Base-by-base conservation (phyloP, 2,797 vertebrate species). In the Rhinichthys osculus region DNA sequence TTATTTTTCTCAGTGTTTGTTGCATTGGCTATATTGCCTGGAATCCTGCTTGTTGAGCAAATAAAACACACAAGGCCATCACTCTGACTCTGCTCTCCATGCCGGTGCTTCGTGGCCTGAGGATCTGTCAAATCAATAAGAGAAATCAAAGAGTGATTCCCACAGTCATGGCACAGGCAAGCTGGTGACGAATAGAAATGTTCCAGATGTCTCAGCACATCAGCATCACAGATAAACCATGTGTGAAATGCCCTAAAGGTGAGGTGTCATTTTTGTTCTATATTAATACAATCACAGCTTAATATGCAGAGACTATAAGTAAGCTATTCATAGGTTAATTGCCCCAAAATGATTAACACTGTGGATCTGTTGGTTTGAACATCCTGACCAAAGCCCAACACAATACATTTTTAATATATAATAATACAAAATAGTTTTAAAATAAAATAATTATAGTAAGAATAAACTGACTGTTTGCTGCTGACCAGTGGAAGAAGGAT, bases 121-220 rank as follows among this genome's bases (percentile, higher is more conserved):
- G 90, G 88, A 91, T 93, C 94, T 95, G 94, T 95, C 93, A 93
- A 91, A 93, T 93, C 92, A 94, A 94, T 95, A 92, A 93, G 86
- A 93, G 73, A 92, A 93, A 93, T 89, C 89, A 91, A 93, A 93
- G 79, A 81, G 88, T 88, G 66, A 88, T 90, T 91, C 74, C 64
- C 90, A 89, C 91, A 88, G 42, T 71, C 78, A 40, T 67, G 77
- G 73, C 50, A 86, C 78, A 44, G 72, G 66, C 79, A 62, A 77
- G 86, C 81, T 88, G 64, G 85, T 87, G 88, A 91, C 87, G 81
- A 92, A 90, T 71, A 73, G 86, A 90, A 94, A 84, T 52, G 84
- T 85, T 84, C 62, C 77, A 88, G 91, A 88, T 89, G 88, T 92
- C 88, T 87, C 92, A 90, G 92, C 87, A 50, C 88, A 87, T 92